Evolutionary conservation across 1,140 invertebrate genomes (phyloP), one percentile per base, ranked within the genome.

Genomic region (Sitobion miscanthi): DNA sequence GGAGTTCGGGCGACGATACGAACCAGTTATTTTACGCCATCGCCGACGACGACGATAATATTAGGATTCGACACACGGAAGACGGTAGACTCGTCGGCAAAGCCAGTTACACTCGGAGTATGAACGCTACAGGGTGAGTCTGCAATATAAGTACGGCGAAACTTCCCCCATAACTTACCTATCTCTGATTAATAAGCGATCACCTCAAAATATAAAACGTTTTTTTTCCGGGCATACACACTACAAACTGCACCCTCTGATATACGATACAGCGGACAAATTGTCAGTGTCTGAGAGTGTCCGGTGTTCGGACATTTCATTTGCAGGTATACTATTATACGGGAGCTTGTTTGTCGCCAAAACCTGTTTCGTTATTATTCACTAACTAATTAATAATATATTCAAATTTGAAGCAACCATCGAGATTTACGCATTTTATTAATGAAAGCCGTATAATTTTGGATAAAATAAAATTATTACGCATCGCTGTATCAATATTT

Each of bases 61-160:
- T 92, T 49, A 52, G 47, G 9, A 92, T 92, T 25, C 30, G 14
- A 49, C 1, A 35, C 4, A 21, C n/a, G 5, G 42, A 47, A 35
- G 30, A 83, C 20, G 77, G 77, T 3, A 82, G n/a, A 45, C 6
- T 82, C 30, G 69, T 92, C 77, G 91, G 69, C 6, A 92, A 92
- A 49, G 91, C n/a, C 11, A 83, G n/a, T 25, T 91, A 94, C 90
- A 54, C 42, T 5, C 38, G 47, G 38, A 57, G 83, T 42, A 57
- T 88, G 14, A 93, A 93, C 69, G 38, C 21, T 7, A 62, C 69
- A 4, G 91, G 69, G 52, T 91, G 86, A 89, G 49, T 94, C 94
- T 85, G 7, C 25, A 45, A 30, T 25, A n/a, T 52, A 49, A 17
- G 23, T 30, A 47, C 45, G 5, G 45, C 9, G 45, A 47, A 47